These are phyloP conservation scores for Cydia amplana DNA, from an alignment of 1,140 invertebrate species.

Conservation along the genomic window DNA sequence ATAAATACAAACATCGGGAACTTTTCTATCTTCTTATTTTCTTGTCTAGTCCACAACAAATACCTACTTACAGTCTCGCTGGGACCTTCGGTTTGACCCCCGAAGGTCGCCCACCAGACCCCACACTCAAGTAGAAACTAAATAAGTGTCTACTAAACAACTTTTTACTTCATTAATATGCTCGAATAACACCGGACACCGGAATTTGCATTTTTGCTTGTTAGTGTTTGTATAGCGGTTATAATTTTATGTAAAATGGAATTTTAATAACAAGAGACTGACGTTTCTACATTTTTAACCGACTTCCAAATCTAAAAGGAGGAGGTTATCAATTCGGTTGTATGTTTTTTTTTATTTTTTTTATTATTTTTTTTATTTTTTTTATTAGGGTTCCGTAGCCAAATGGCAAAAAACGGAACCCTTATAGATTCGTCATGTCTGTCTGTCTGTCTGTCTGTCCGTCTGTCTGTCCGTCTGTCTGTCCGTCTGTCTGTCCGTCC, in stretches of 20 bases:
- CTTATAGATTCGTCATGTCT: too few relatives aligned
- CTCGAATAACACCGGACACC: background rate
- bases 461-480: too few relatives aligned
- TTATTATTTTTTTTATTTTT: too few relatives aligned
- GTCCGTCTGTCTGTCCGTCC: too few relatives aligned
- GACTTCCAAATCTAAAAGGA: too few relatives aligned
- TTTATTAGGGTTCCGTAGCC: too few relatives aligned
- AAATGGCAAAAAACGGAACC: too few relatives aligned
- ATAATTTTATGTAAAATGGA: background rate
- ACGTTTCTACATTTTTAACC: background rate
- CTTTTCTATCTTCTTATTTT: too few relatives aligned
- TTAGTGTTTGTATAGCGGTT: background rate
- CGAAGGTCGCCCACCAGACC: background rate
- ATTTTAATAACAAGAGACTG: conserved; percentile 1
- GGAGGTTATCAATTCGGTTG: too few relatives aligned
- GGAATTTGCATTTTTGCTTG: background rate
- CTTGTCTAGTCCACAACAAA: background rate
- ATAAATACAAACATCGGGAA: too few relatives aligned
- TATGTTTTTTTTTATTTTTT: too few relatives aligned
- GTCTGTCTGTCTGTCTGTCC: too few relatives aligned
- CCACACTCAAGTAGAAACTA: background rate
- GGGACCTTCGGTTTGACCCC: background rate
- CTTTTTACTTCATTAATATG: background rate
- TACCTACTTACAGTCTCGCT: background rate
- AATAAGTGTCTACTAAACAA: background rate